Conservation (phyloP, 2,797 vertebrate species). For the Acanthurus leucopareius region DNA sequence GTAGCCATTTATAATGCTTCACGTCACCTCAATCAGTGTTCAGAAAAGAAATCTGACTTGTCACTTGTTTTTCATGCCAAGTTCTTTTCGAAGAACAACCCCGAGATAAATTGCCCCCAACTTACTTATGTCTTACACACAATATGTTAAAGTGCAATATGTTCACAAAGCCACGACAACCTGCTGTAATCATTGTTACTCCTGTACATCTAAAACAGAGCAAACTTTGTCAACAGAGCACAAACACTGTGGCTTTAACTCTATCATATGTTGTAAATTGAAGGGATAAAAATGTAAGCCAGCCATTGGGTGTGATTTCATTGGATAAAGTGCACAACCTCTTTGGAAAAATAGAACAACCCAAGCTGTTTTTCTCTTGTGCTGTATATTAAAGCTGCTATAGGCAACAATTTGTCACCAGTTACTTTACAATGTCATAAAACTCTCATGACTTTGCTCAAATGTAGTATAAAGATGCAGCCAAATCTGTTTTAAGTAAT, state of each 20-base stretch:
- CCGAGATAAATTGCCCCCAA: not conserved
- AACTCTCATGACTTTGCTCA: too few relatives aligned
- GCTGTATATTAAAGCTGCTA: too few relatives aligned
- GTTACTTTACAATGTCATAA: too few relatives aligned
- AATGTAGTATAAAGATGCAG: too few relatives aligned
- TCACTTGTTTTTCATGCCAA: not conserved
- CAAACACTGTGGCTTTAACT: not conserved
- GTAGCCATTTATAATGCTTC: not conserved
- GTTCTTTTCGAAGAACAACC: not conserved
- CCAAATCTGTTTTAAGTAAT: too few relatives aligned
- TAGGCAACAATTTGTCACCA: too few relatives aligned
- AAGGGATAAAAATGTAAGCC: not conserved
- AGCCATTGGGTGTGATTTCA: not conserved
- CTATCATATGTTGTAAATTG: not conserved
- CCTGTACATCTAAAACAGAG: not conserved
- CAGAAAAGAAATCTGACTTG: not conserved
- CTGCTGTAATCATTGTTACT: not conserved
- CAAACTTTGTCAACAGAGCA: not conserved
- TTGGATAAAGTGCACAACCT: not conserved
- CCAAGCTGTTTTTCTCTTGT: not conserved
- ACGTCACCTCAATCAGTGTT: not conserved
- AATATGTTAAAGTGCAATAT: not conserved
- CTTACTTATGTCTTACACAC: not conserved
- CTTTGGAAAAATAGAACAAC: not conserved
- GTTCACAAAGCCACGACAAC: too few relatives aligned